Conservation (phyloP, 92 coral and sea anemone species). For the Galaxea fascicularis region DNA sequence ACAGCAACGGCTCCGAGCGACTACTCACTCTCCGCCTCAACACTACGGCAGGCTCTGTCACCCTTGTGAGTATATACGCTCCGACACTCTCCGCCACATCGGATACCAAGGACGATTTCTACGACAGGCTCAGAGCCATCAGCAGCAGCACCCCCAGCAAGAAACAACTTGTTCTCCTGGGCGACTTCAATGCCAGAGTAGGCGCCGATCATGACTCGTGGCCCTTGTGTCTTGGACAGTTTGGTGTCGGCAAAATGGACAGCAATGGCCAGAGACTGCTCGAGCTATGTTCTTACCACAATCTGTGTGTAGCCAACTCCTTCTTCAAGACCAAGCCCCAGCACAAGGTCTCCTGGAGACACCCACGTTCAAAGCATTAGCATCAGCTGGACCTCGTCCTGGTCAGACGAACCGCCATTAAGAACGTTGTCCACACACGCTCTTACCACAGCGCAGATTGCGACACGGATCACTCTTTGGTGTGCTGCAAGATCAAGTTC, state of each 20-base stretch:
- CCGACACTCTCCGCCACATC: too few species aligned
- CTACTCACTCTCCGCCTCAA: slow-evolving; percentile 33
- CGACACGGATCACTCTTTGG: slow-evolving; percentile 72
- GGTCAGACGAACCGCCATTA: slow-evolving; percentile 14
- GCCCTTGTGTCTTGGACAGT: too few species aligned
- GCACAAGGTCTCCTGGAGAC: slow-evolving; percentile 50
- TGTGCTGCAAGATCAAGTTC: slow-evolving; percentile 64
- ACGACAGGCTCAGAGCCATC: too few species aligned
- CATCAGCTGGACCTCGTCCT: slow-evolving; percentile 28
- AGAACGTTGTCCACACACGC: slow-evolving; percentile 43
- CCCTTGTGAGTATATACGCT: slow-evolving; percentile 28
- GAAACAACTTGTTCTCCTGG: too few species aligned
- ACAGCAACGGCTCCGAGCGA: slow-evolving; percentile 11
- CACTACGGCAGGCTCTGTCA: slow-evolving; percentile 6
- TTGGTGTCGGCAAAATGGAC: too few species aligned
- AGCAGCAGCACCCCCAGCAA: too few species aligned
- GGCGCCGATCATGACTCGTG: too few species aligned
- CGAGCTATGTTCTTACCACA: slow-evolving; percentile 36
- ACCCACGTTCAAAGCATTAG: slow-evolving; percentile 45
- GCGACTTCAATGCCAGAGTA: too few species aligned
- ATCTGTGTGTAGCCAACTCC: slow-evolving; percentile 31
- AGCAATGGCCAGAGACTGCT: slow-evolving; percentile 50
- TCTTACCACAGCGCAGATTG: slow-evolving; percentile 69
- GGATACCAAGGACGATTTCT: too few species aligned
- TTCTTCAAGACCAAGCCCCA: slow-evolving; percentile 33